A percentile compares a stretch with the other conserved stretches of the same genome.
phyloP scores from a whole-genome alignment of 2,113 vertebrate genomes.

The Acinonyx jubatus region DNA sequence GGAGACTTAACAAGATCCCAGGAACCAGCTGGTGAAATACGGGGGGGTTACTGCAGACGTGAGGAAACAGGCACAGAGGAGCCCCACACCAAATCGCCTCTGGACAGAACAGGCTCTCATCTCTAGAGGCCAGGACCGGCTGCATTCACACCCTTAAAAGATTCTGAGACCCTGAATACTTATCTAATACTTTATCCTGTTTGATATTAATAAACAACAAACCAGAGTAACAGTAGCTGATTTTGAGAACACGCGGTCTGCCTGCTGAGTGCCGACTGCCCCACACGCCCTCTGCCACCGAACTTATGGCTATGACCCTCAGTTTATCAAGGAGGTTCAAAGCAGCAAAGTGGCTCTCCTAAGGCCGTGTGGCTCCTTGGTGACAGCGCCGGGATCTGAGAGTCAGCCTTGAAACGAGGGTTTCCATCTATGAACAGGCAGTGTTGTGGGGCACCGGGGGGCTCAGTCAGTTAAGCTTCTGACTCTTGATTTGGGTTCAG shows the following conservation, averaged over 20 bases:
- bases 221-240: neutral
- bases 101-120: neutral
- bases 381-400: neutral
- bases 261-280: accelerated
- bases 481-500: no score
- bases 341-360: no score
- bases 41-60: neutral
- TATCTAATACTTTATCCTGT: neutral
- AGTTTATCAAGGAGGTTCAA: neutral
- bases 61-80: neutral
- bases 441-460: no score
- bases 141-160: neutral
- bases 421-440: neutral
- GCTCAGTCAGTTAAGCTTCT: no score
- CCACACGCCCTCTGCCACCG: accelerated
- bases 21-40: neutral
- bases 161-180: neutral
- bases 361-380: neutral
- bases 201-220: no score
- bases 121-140: neutral
- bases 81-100: neutral
- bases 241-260: accelerated
- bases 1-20: neutral
- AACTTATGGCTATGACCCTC: neutral
- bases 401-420: neutral